Evolutionary conservation across 2,797 vertebrate species (phyloP), one percentile per base, ranked within the genome.

Genomic region (Delichon dasypus): DNA sequence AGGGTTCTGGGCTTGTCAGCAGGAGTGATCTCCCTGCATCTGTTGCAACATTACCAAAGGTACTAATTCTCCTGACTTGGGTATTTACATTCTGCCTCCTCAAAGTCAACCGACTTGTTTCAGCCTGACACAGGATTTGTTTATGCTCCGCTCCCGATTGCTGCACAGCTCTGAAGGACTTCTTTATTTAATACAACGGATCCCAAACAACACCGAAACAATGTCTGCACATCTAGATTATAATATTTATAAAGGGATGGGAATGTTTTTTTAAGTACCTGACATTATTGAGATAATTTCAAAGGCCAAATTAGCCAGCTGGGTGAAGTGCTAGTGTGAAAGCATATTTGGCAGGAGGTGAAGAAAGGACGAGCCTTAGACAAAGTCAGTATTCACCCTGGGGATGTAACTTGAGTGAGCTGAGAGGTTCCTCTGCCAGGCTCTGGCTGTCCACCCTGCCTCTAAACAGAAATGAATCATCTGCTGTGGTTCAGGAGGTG

Each of bases 221-320:
- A 94, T 66, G 93, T 66, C 94, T 90, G 73, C 64, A 58, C 82
- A 84, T 86, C 88, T 61, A 86, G 85, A 93, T 62, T 95, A 72
- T 78, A 97, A 92, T 96, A 96, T 96, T 96, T 97, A 94, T 94
- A 96, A 93, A 95, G 87, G 90, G 94, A 95, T 81, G 93, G 92
- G 96, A 95, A 93, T 93, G 92, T 80, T 95, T 80, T 94, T 81
- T 72, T 78, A 96, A 96, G 94, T 86, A 94, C 79, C 83, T 94
- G 94, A 73, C 92, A 88, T 95, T 94, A 96, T 0, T 88, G 89
- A 96, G 94, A 81, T 90, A 62, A 92, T 95, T 96, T 94, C 94
- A 94, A 96, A 96, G 92, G 83, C 85, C 88, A 67, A 92, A 93
- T 94, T 80, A 96, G 93, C 58, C 64, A 88, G 91, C 93, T 85